Percentiles rank a stretch among this genome's conserved stretches.
phyloP scores from a whole-genome alignment of 2,888 invertebrate species.

The Pseudolycoriella hygida region DNA sequence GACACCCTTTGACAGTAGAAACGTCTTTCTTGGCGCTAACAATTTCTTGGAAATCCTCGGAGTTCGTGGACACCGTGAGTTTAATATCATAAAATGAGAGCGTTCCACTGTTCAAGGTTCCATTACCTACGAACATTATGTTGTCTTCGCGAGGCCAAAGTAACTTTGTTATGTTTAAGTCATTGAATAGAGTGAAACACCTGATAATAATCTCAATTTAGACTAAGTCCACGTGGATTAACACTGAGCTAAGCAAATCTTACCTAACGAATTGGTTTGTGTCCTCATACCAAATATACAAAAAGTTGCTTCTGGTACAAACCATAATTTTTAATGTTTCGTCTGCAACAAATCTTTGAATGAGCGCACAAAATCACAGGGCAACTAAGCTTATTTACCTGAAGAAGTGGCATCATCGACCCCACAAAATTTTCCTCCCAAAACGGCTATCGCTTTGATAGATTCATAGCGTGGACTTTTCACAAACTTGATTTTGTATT shows the following conservation, averaged over 20 bases:
- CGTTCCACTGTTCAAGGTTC: neutral
- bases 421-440: slow-evolving; percentile 30
- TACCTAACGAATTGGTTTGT: slow-evolving; percentile 24
- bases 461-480: slow-evolving; percentile 22
- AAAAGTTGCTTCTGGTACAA: slow-evolving; percentile 19
- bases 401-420: too few species aligned
- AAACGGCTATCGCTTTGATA: slow-evolving; percentile 18
- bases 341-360: neutral
- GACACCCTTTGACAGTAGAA: slow-evolving; percentile 43
- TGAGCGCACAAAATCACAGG: neutral
- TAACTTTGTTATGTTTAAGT: too few species aligned
- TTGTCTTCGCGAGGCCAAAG: too few species aligned
- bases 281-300: slow-evolving; percentile 27
- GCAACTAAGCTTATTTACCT: too few species aligned
- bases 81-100: slow-evolving; percentile 4
- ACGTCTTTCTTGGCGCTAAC: slow-evolving; percentile 21
- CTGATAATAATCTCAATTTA: too few species aligned
- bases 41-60: slow-evolving; percentile 9
- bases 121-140: too few species aligned
- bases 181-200: too few species aligned
- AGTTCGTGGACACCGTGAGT: slow-evolving; percentile 1
- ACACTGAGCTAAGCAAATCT: too few species aligned
- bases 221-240: too few species aligned
- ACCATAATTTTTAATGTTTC: slow-evolving; percentile 20
- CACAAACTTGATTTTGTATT: slow-evolving; percentile 18